Evolutionary conservation across 2,797 vertebrate genomes (phyloP), one percentile per base, ranked within the genome.

Genomic region (Anomalospiza imberbis): DNA sequence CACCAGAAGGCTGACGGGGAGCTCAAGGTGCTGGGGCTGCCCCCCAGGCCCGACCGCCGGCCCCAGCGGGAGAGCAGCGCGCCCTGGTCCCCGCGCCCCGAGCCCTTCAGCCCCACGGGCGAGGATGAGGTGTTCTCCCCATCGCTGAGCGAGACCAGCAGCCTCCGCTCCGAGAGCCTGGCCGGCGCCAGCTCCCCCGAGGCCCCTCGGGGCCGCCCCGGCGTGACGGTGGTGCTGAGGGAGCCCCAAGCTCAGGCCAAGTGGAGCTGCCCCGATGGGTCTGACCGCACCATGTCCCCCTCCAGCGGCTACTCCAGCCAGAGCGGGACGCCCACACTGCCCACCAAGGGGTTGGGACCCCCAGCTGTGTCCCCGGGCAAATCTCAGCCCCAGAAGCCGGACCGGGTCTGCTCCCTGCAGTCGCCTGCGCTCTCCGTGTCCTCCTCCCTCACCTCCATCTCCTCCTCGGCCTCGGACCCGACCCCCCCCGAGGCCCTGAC

Each of bases 301-400:
- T 99, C 99, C 76, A 99, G 99, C 34, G 99, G 99, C 44, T 99
- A 99, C 95, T 99, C 99, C 8, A 99, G 99, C 97, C 99, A 99
- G 97, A 99, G 99, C 22, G 99, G 99, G 57, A 99, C 99, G 0
- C 99, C 99, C 19, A 99, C 99, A 0, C 98, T 99, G 85, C 98
- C 98, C 57, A 95, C 98, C 53, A 99, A 98, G 97, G 98, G 97
- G 24, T 97, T 98, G 50, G 60, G 94, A 44, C 95, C 93, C 75
- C 97, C 97, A 6, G 93, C 98, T 3, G 85, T 97, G 8, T 99
- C 98, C 38, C 98, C 98, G 1, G 98, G 98, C 73, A 98, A 97
- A 71, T 97, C 96, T 60, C 99, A 98, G 85, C 98, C 98, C 3
- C 96, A 97, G 81, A 99, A 99, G 94, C 98, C 98, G 0, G 99